Evolutionary conservation across 2,797 vertebrate species (phyloP).

Genomic region (Sebastes steindachneri): DNA sequence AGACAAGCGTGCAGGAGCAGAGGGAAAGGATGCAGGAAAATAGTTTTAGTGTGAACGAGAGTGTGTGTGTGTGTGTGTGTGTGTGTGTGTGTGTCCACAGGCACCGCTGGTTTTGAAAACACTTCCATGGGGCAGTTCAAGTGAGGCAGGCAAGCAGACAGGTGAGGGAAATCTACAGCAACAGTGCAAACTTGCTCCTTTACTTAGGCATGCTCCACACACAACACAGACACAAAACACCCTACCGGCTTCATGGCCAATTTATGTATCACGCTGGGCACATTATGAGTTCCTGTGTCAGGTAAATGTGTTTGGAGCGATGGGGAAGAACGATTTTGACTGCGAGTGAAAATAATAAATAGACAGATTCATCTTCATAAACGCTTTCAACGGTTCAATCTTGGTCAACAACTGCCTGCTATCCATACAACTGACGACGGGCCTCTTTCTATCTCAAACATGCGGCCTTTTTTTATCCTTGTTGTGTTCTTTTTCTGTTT

Average conservation of each 20-base stretch:
- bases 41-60: not conserved
- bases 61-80: conserved; percentile 1
- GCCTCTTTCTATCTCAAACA: conserved; percentile 22
- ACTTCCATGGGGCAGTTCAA: conserved; percentile 30
- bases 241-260: conserved; percentile 31
- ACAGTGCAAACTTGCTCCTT: conserved; percentile 7
- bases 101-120: conserved; percentile 36
- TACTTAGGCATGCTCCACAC: conserved; percentile 10
- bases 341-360: conserved; percentile 54
- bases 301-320: conserved; percentile 61
- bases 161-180: conserved; percentile 15
- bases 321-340: conserved; percentile 41
- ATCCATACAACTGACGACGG: conserved; percentile 23
- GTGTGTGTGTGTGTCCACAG: conserved; percentile 18
- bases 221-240: conserved; percentile 18
- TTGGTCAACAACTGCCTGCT: conserved; percentile 38
- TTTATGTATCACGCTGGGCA: conserved; percentile 62
- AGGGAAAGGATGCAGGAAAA: conserved; percentile 27
- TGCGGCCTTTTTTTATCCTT: not conserved
- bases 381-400: conserved; percentile 55
- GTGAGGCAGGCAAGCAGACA: conserved; percentile 15
- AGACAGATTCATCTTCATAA: conserved; percentile 62
- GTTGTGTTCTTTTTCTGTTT: conserved; percentile 8
- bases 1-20: conserved; percentile 31
- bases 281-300: conserved; percentile 64